These are phyloP conservation scores for Lordiphosa fenestrarum DNA, from an alignment of 2,888 invertebrate genomes.

Conservation along the genomic window DNA sequence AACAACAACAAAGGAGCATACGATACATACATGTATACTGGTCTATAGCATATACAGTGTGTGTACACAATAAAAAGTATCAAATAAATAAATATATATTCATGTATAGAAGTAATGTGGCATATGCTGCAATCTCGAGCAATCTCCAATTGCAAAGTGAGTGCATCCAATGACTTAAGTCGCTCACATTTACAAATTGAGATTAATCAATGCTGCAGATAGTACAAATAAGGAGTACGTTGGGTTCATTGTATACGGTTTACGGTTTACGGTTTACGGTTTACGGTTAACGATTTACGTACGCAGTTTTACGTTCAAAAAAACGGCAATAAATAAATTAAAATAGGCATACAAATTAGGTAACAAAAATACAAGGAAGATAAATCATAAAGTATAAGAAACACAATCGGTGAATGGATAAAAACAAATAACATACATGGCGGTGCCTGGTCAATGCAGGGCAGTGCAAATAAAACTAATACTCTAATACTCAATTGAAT, in stretches of 20 bases:
- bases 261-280: slow-evolving; percentile 30
- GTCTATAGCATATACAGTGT: slow-evolving; percentile 7
- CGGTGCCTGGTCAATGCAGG: neutral
- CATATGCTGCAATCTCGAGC: slow-evolving; percentile 76
- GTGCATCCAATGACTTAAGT: slow-evolving; percentile 77
- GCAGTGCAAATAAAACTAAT: neutral
- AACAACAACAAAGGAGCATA: slow-evolving; percentile 21
- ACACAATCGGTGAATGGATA: slow-evolving; percentile 11
- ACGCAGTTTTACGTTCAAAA: neutral
- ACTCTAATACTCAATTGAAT: neutral
- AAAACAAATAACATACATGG: slow-evolving; percentile 4
- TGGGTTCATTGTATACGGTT: slow-evolving; percentile 1
- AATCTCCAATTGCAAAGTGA: slow-evolving; percentile 81
- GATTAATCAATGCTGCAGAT: slow-evolving; percentile 89
- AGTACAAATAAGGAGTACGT: slow-evolving; percentile 26
- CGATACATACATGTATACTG: slow-evolving; percentile 19
- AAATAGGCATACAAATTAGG: no score
- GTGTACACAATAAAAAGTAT: slow-evolving; percentile 14
- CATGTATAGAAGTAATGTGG: slow-evolving; percentile 57
- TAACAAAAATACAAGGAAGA: no score
- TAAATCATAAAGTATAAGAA: neutral
- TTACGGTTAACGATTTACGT: slow-evolving; percentile 35
- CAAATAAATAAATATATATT: slow-evolving; percentile 32
- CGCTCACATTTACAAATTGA: slow-evolving; percentile 99
- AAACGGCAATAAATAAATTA: no score